These are phyloP conservation scores for Heteractis magnifica DNA, from an alignment of 92 coral and sea anemone species.

Conservation along the genomic window DNA sequence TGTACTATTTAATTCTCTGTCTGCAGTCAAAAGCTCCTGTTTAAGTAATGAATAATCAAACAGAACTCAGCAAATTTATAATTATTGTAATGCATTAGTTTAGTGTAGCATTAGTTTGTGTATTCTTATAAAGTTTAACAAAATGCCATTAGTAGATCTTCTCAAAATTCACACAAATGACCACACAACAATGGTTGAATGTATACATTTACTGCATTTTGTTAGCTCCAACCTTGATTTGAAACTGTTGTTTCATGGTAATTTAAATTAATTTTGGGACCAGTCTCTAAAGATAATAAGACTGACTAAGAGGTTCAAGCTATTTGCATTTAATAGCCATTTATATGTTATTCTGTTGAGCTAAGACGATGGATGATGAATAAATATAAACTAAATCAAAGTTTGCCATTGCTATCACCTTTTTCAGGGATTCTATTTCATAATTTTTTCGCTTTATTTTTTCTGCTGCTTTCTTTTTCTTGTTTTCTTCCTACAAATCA, in stretches of 20 bases:
- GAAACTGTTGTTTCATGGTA: too few species aligned
- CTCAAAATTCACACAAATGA: too few species aligned
- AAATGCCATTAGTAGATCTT: too few species aligned
- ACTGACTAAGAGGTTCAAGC: background rate
- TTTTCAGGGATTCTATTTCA: conserved; percentile 89
- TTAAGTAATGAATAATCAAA: background rate
- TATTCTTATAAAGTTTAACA: too few species aligned
- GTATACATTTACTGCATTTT: too few species aligned
- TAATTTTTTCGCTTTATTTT: conserved; percentile 80
- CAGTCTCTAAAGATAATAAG: background rate
- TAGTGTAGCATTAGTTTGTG: too few species aligned
- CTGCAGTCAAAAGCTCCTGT: conserved; percentile 82
- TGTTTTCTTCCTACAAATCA: conserved; percentile 66
- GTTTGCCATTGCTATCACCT: conserved; percentile 41
- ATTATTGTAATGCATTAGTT: too few species aligned
- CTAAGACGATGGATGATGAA: background rate
- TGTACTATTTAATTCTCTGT: conserved; percentile 81
- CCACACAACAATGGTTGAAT: too few species aligned
- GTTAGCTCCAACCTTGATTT: too few species aligned
- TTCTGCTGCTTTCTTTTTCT: conserved; percentile 73
- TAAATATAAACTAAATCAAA: background rate
- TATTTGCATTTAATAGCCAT: background rate
- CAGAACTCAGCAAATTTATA: too few species aligned
- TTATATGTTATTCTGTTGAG: background rate
- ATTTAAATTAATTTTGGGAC: background rate